phyloP scores from a whole-genome alignment of 1,140 invertebrate species.

The Harlomillsia oculata region DNA sequence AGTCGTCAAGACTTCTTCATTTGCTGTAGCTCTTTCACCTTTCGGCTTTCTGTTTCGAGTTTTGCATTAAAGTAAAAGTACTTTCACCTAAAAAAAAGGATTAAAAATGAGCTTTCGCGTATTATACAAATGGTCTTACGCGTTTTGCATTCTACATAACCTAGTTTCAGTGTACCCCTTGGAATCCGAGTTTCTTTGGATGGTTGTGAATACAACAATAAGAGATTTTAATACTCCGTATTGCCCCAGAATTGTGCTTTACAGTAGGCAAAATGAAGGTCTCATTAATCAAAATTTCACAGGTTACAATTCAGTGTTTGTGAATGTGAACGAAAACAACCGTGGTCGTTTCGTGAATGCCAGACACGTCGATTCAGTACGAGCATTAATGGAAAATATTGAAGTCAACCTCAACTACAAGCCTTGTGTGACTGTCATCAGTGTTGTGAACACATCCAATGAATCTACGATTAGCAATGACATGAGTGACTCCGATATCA shows the following conservation, averaged over 20 bases:
- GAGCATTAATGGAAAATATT: no score
- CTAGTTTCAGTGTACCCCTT: background rate
- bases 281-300: background rate
- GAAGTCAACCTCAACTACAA: background rate
- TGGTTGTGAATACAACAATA: constrained; percentile 3
- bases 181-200: constrained; percentile 10
- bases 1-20: no score
- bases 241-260: constrained; percentile 17
- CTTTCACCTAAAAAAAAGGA: no score
- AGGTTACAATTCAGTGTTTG: background rate
- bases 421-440: constrained; percentile 20
- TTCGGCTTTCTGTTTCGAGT: no score
- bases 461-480: constrained; percentile 5
- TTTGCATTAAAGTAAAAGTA: no score
- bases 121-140: no score
- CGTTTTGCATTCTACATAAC: background rate
- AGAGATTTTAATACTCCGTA: background rate
- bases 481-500: background rate
- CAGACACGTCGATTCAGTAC: no score
- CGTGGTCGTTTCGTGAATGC: no score
- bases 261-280: constrained; percentile 7
- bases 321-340: background rate
- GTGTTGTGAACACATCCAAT: constrained; percentile 17
- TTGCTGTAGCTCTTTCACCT: no score
- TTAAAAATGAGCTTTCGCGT: no score